phyloP scores from a whole-genome alignment of 2,888 invertebrate genomes.

The Tetragonisca angustula region DNA sequence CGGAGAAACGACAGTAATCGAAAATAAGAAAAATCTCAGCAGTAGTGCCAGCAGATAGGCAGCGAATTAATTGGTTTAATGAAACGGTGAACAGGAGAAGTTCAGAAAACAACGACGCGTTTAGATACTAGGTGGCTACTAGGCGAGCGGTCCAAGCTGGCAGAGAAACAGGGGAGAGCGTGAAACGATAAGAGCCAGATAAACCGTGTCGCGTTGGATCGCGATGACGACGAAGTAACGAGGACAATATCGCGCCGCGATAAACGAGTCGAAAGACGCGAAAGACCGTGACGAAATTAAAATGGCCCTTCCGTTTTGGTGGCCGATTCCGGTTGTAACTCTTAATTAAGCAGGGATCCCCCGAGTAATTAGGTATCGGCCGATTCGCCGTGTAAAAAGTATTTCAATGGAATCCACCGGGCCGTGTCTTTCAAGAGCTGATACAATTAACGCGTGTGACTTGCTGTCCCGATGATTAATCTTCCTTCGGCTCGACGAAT shows the following conservation, averaged over 20 bases:
- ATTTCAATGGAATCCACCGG: conserved; percentile 53
- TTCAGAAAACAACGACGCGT: background rate
- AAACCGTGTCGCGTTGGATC: background rate
- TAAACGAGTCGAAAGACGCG: background rate
- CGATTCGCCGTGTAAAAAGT: conserved; percentile 35
- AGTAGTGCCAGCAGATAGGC: background rate
- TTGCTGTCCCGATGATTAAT: conserved; percentile 47
- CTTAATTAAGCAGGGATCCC: conserved; percentile 33
- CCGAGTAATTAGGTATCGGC: conserved; percentile 20
- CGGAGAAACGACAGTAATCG: background rate
- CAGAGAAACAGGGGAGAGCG: background rate
- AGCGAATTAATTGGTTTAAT: background rate
- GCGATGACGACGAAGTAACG: conserved; percentile 12
- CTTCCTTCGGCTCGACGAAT: background rate
- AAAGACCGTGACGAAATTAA: conserved; percentile 6
- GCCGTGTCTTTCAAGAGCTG: conserved; percentile 21
- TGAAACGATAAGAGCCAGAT: conserved; percentile 5
- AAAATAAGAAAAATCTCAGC: background rate
- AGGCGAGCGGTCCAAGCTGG: background rate
- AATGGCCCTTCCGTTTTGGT: background rate
- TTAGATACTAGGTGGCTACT: background rate
- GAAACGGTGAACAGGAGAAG: background rate
- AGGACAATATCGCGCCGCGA: background rate
- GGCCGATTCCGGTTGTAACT: conserved; percentile 19
- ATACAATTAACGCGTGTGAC: conserved; percentile 49